Base-by-base conservation (phyloP, 2,888 invertebrate genomes). In the Lampropteryx suffumata region DNA sequence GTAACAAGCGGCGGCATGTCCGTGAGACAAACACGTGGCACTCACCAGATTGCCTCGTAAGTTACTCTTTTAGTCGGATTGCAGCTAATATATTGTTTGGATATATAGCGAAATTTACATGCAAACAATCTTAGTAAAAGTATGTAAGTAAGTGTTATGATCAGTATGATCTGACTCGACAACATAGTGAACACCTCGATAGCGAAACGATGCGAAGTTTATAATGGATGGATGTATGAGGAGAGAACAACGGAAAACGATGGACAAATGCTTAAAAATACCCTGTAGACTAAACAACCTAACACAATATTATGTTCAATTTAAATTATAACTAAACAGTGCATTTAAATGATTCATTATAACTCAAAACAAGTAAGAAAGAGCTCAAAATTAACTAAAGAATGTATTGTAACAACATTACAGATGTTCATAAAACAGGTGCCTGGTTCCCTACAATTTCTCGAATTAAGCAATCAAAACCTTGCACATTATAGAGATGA, bases 221-320 rank as follows among this genome's bases (percentile, higher is more conserved):
- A 32, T 28, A 44, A 53, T 36, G 32, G 49, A 61, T 50, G 54
- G 54, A 59, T 61, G 59, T 43, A 44, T 56, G 50, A 54, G 52
- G 47, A 59, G 54, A 43, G 39, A 30, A 39, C 43, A 67, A 58
- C 42, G 24, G 37, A 56, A 57, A 55, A 45, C 37, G 43, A 55
- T 50, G 52, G 41, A 57, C 37, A 77, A 79, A 75, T 76, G 78
- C 77, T 76, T 69, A 64, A 62, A 65, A 69, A 68, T 79, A 80
- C 78, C 79, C 80, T 80, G 79, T 79, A 64, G 69, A 75, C 70
- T 75, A 78, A 74, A 68, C 62, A 68, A 69, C 59, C 61, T 59
- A 61, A 57, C 32, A 50, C 37, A 24, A 24, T 24, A 24, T 21
- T 21, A 45, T 44, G 24, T 21, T 52, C 37, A 50, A 46, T 44